Evolutionary conservation across 2,888 invertebrate genomes (phyloP), one percentile per base, ranked within the genome.

Genomic region (Ochropleura leucogaster): DNA sequence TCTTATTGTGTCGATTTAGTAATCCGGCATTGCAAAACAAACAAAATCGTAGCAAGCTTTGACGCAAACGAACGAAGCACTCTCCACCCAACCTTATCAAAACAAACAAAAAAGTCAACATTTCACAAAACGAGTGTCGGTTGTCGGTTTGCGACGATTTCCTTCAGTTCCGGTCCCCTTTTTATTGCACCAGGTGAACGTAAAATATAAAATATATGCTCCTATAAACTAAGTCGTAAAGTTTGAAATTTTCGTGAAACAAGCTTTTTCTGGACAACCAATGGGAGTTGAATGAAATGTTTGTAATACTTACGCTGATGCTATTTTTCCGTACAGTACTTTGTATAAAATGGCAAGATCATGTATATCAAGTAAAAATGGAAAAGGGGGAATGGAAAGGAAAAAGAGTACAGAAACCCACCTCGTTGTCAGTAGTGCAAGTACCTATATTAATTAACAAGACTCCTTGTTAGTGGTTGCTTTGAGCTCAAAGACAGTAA

Each of bases 131-230:
- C 87, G 79, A 74, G 82, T 76, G 85, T 57, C 68, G 71, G 65
- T 72, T 68, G 80, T 74, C 85, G 85, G 82, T 76, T 79, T 70
- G 74, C 80, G 83, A 87, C 85, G 80, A 87, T 87, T 85, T 78
- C 74, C 80, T 87, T 77, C 70, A 64, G 72, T 80, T 82, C 88
- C 84, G 74, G 76, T 74, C 72, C 76, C 65, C 67, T 74, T 87
- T 86, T 86, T 87, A 86, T 79, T 75, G 82, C 82, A 72, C 63
- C 81, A 74, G 84, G 85, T 93, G 88, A 90, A 90, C 85, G 89
- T 92, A 92, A 92, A 92, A 89, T 91, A 89, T 91, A 90, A 92
- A 93, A 93, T 92, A 92, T 92, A 92, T 90, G 90, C 80, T 85
- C 85, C 92, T 87, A 91, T 94, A 93, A 93, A 93, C 91, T 90